Evolutionary conservation across 2,797 vertebrate species (phyloP).

Genomic region (Chaetodon trifasciatus): DNA sequence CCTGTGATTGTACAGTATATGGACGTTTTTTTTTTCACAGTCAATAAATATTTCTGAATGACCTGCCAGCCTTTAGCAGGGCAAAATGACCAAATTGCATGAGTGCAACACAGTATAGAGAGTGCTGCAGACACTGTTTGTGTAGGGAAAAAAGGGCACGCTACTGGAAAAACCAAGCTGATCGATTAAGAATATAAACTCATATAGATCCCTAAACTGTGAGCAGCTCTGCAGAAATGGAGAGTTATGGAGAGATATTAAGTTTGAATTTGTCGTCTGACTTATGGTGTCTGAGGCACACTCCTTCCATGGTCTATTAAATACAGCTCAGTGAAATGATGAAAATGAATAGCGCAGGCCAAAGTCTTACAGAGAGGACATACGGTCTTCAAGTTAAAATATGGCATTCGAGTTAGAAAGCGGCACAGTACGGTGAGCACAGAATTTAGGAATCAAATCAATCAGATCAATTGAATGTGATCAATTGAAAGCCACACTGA

Average conservation of each 20-base stretch:
- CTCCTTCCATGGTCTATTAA: conserved; percentile 69
- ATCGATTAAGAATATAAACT: conserved; percentile 51
- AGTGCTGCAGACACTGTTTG: conserved; percentile 29
- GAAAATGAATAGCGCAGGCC: conserved; percentile 67
- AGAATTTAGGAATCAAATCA: conserved; percentile 45
- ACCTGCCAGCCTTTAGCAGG: neutral
- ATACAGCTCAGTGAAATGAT: conserved; percentile 71
- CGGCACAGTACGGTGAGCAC: conserved; percentile 35
- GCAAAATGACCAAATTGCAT: conserved; percentile 6
- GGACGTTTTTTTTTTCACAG: neutral
- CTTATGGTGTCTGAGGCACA: conserved; percentile 62
- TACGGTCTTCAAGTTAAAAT: conserved; percentile 59
- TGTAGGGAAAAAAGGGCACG: conserved; percentile 26
- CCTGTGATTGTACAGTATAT: conserved; percentile 5
- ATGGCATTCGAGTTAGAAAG: conserved; percentile 35
- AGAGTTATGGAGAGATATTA: conserved; percentile 63
- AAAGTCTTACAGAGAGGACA: conserved; percentile 63
- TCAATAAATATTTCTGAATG: conserved; percentile 38
- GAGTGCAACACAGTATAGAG: conserved; percentile 12
- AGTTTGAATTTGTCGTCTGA: conserved; percentile 65
- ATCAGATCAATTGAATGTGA: conserved; percentile 48
- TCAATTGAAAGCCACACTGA: conserved; percentile 38
- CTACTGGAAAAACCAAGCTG: conserved; percentile 52
- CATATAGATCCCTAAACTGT: conserved; percentile 44
- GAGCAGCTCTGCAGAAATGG: conserved; percentile 40